These are phyloP conservation scores for Agrochola lota DNA, from an alignment of 2,888 invertebrate genomes.

Conservation along the genomic window DNA sequence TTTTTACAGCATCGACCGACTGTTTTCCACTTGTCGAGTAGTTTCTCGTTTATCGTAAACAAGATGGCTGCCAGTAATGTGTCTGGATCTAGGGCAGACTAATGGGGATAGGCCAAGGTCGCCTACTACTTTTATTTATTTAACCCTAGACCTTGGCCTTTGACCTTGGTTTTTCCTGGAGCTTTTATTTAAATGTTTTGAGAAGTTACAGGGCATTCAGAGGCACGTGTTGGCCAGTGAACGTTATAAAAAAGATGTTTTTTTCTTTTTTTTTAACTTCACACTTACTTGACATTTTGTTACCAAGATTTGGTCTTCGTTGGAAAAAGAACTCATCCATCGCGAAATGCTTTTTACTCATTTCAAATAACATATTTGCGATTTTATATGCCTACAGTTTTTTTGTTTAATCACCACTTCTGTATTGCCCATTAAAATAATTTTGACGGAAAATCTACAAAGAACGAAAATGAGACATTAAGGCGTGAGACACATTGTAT, in stretches of 20 bases:
- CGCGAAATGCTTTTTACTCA: not conserved
- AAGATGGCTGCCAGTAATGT: constrained; percentile 55
- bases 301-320: not conserved
- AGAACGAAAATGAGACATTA: constrained; percentile 10
- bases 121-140: constrained; percentile 30
- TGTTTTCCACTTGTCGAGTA: constrained; percentile 28
- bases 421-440: not conserved
- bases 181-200: not conserved
- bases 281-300: not conserved
- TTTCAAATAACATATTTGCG: not conserved
- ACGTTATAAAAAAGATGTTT: not conserved
- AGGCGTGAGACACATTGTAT: constrained; percentile 4
- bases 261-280: not conserved
- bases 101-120: constrained; percentile 54
- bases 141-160: not conserved
- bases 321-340: not conserved
- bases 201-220: not conserved
- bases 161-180: not conserved
- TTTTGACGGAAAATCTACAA: not conserved
- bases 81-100: constrained; percentile 48
- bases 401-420: not conserved
- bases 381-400: not conserved
- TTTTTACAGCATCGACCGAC: too few species aligned
- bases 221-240: not conserved
- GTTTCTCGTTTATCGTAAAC: constrained; percentile 52